Evolutionary conservation across 2,797 vertebrate genomes (phyloP).

Genomic region (Dicrostonyx torquatus): DNA sequence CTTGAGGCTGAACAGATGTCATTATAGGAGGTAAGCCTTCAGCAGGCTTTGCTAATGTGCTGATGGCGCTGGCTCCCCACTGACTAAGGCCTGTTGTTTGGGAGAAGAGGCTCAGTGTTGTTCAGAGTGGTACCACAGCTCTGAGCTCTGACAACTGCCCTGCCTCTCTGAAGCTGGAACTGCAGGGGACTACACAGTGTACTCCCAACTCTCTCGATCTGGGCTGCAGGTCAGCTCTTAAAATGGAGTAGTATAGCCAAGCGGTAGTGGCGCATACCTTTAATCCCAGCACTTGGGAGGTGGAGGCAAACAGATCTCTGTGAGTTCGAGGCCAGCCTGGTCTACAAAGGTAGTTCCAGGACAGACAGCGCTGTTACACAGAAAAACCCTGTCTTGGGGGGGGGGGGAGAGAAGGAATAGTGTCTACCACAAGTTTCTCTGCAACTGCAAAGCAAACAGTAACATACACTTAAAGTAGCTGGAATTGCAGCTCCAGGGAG

Average conservation of each 20-base stretch:
- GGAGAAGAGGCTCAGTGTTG: not conserved
- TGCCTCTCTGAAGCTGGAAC: not conserved
- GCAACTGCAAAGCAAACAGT: not conserved
- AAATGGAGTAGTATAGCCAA: not conserved
- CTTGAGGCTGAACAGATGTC: not conserved
- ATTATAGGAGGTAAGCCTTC: not conserved
- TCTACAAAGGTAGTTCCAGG: too few species aligned
- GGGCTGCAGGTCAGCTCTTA: not conserved
- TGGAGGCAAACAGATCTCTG: too few species aligned
- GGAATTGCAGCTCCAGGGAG: not conserved
- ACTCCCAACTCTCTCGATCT: not conserved
- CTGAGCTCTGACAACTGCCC: not conserved
- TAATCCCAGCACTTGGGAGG: too few species aligned
- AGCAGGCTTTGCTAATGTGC: too few species aligned
- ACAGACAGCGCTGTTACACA: too few species aligned
- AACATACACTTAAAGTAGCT: not conserved
- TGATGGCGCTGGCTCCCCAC: not conserved
- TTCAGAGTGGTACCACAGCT: not conserved
- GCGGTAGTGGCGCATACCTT: too few species aligned
- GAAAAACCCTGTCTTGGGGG: too few species aligned
- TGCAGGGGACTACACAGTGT: not conserved
- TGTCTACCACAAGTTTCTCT: not conserved
- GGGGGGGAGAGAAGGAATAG: fast-evolving
- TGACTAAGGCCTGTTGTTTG: not conserved
- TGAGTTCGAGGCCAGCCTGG: too few species aligned